Evolutionary conservation across 2,113 vertebrate genomes (phyloP), one percentile per base, ranked within the genome.

Genomic region (Neotragus moschatus): DNA sequence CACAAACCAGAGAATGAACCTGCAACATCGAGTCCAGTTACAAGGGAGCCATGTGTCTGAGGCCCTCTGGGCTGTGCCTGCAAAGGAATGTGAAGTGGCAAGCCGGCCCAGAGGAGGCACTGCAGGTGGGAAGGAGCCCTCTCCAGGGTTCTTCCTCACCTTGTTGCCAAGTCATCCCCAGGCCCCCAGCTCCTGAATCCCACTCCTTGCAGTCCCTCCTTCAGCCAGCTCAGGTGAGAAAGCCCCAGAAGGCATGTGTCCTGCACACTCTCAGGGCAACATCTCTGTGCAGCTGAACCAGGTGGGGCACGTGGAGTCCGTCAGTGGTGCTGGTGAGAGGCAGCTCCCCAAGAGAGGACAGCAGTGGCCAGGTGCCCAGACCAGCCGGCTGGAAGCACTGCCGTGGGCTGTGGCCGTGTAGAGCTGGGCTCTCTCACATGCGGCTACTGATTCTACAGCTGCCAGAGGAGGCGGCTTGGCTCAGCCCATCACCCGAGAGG

Each of bases 401-500:
- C 16, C 0, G 0, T 12, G 43, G 33, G 17, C 56, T 26, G 6
- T 28, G 79, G 70, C 53, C 26, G 11, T n/a, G 7, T 19, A 8
- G 39, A 47, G 56, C 30, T 17, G 1, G 23, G 25, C 2, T 66
- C 3, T 82, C 49, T 8, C 3, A 2, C 0, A 0, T 33, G 43
- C 3, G 12, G 55, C 39, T 9, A 6, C 36, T 39, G 43, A 16
- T 51, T 39, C 56, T 43, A 36, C 5, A 21, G 49, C 47, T 77
- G 75, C 60, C 19, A 23, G 15, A 43, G 70, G 33, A 45, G 55
- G 94, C 0, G 0, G 33, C n/a, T 21, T 60, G 5, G 23, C 45
- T 84, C 10, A 4, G 30, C 17, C 19, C 4, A 61, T 33, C 39
- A 43, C 36, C 33, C 45, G 3, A 79, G 8, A 90, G 7, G 45